Base-by-base conservation (phyloP, 2,888 invertebrate genomes). In the Netelia inedita region DNA sequence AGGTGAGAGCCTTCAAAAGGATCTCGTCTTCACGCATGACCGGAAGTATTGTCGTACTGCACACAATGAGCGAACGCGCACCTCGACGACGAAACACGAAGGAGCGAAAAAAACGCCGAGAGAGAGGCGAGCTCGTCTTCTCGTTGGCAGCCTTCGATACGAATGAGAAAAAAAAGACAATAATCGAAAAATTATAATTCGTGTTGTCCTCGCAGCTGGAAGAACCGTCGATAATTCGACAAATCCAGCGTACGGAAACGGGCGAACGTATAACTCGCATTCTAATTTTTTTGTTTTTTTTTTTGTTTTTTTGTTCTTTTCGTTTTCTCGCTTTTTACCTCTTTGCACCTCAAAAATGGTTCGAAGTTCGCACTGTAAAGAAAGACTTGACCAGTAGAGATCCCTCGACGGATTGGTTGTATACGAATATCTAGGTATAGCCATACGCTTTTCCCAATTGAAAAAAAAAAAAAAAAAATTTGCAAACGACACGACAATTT, bases 281-380 rank as follows among this genome's bases (percentile, higher is more conserved):
- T 28, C 28, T 28, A 28, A 28, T 28, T 28, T 28, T 16, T 3
- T n/a, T 8, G 16, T 65, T 16, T 14, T 14, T 61, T 14, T 35
- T 61, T 61, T 61, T 61, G 5, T 28, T 1, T 14, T 23, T 61
- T 61, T 8, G 19, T 55, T 61, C n/a, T 14, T 23, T 61, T 61
- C 16, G 19, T 55, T 61, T 11, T 61, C 23, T 43, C 46, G 10
- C 14, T 46, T 46, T 46, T 46, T 46, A 28, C 28, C 73, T 74
- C 63, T 53, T 50, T 74, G 74, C 74, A 74, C 74, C 43, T 35
- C 63, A 43, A 61, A 16, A 50, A 61, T 16, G 35, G 28, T 43
- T 57, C 61, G 61, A 46, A 50, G 50, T 63, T 63, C 50, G 63
- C 74, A 74, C 63, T 63, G 63, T 68, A 50, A 63, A 61, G 8